A percentile compares a stretch with the other conserved stretches of the same genome.
Conservation (phyloP, 2,113 vertebrate species). For the Pseudonaja textilis region DNA sequence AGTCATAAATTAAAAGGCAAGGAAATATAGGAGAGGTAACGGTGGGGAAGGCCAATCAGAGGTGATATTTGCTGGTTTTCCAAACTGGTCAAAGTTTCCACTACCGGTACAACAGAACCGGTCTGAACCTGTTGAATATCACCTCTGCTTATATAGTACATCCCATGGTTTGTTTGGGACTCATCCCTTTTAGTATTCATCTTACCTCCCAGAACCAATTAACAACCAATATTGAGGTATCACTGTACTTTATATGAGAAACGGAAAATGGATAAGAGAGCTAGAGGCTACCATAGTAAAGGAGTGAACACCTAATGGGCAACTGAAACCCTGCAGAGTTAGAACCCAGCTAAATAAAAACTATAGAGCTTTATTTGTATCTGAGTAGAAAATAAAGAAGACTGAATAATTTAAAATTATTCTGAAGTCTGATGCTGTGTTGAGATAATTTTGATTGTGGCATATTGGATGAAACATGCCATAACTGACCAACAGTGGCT, state of each 20-base stretch:
- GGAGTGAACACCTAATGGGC: background rate
- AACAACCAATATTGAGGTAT: background rate
- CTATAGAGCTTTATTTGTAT: background rate
- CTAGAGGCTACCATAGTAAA: background rate
- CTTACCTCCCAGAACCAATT: background rate
- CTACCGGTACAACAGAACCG: too few relatives aligned
- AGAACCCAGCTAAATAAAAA: background rate
- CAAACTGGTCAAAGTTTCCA: too few relatives aligned
- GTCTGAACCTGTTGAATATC: too few relatives aligned
- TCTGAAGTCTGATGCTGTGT: background rate
- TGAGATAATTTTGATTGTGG: background rate
- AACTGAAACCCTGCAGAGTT: background rate
- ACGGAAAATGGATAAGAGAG: background rate
- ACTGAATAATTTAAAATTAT: background rate
- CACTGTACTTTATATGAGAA: background rate
- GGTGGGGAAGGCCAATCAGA: too few relatives aligned
- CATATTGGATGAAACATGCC: background rate
- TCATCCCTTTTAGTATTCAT: background rate
- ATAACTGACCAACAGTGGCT: background rate
- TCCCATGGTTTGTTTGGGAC: background rate
- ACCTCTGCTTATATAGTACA: background rate
- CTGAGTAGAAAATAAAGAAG: background rate
- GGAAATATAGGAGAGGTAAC: too few relatives aligned
- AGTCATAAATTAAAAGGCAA: background rate
- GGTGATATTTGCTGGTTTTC: too few relatives aligned